Conservation (phyloP, 2,888 invertebrate species). For the Brenthis ino region DNA sequence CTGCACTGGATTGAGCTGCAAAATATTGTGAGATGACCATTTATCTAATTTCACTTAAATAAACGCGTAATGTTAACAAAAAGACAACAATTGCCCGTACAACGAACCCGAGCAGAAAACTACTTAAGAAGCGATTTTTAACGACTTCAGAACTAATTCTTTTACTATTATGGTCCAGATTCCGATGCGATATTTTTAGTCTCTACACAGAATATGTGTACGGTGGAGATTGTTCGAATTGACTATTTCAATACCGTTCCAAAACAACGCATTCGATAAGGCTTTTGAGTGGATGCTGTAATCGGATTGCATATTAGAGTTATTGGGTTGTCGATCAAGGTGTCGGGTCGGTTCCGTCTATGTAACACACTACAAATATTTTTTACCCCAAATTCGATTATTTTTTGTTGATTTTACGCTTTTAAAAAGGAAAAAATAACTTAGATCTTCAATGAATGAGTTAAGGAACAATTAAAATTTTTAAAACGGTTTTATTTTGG, state of each 20-base stretch:
- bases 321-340: conserved; percentile 46
- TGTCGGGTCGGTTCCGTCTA: conserved; percentile 40
- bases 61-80: conserved; percentile 78
- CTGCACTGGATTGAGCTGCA: conserved; percentile 64
- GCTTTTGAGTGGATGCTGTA: conserved; percentile 61
- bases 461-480: too few species aligned
- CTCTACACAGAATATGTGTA: conserved; percentile 37
- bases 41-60: conserved; percentile 82
- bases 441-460: too few species aligned
- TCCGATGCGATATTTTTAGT: conserved; percentile 40
- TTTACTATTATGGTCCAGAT: conserved; percentile 51
- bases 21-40: conserved; percentile 76
- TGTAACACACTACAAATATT: conserved; percentile 26
- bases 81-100: conserved; percentile 65
- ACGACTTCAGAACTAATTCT: conserved; percentile 53
- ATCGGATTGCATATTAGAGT: conserved; percentile 47
- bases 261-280: conserved; percentile 64
- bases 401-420: too few species aligned
- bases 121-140: conserved; percentile 43
- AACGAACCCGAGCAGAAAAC: conserved; percentile 54
- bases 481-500: too few species aligned
- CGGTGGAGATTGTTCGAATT: conserved; percentile 9
- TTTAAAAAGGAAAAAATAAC: too few species aligned
- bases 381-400: neutral
- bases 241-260: conserved; percentile 68